Base-by-base conservation (phyloP, 2,113 vertebrate genomes). In the Sylvia atricapilla region DNA sequence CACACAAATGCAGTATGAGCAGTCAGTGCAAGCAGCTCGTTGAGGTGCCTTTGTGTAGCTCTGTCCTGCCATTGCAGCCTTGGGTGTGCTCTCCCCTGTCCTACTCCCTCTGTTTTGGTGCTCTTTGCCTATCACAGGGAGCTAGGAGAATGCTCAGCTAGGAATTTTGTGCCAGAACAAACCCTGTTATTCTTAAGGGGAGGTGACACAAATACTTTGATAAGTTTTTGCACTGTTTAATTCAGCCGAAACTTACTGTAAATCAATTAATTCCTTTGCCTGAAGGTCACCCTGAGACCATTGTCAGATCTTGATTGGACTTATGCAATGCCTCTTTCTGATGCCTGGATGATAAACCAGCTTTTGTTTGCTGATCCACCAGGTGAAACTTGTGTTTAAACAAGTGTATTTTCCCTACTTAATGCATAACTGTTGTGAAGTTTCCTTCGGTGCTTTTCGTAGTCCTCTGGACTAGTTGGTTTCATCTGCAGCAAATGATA, bases 361-460 rank as follows among this genome's bases (percentile, higher is more conserved):
- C 64, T 89, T 46, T 89, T 96, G 56, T 92, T 94, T 95, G 88
- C 68, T 93, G 76, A 92, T 81, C 85, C 46, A 35, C 90, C 63
- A 81, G 63, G 64, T 86, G 82, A 84, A 95, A 90, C 84, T 55
- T 63, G 35, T 69, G 28, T 80, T 88, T 90, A 30, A 79, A 58
- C 31, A 79, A 49, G n/a, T 46, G 0, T 68, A 16, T 91, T 93
- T 92, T 81, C 41, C 24, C 21, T 27, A 20, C 39, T 76, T 89
- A 89, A 84, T 90, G 31, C 46, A 3, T 76, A 79, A 68, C 67
- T 35, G 16, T 63, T 66, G 69, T 35, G 28, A 77, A 70, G 37
- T 35, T 44, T 64, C 31, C 44, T 87, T 12, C 35, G 37, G 52
- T 86, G 1, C 25, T 76, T 75, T 35, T 19, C 21, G 7, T 24